Percentiles rank a stretch among this genome's conserved stretches.
Evolutionary conservation across 2,113 vertebrate genomes (phyloP).

Genomic region (Muntiacus reevesi): DNA sequence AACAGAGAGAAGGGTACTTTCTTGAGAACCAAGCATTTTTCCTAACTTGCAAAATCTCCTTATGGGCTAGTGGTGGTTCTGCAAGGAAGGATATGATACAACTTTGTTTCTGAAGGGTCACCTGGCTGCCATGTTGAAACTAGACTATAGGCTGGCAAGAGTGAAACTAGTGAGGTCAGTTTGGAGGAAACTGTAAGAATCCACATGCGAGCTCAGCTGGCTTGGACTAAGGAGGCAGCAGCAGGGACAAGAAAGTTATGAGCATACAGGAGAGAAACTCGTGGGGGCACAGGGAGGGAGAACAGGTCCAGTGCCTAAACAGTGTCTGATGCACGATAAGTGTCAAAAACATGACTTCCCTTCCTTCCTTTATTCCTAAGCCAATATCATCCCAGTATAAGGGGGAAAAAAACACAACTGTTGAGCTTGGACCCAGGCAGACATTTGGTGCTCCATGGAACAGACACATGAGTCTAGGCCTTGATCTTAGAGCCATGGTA

Average conservation of each 20-base stretch:
- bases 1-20: not conserved
- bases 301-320: not conserved
- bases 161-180: not conserved
- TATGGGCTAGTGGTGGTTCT: not conserved
- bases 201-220: not conserved
- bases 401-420: not conserved
- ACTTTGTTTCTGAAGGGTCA: not conserved
- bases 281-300: rapidly evolving
- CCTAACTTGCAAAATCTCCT: not conserved
- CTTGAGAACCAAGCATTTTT: not conserved
- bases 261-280: not conserved
- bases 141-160: not conserved
- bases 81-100: not conserved
- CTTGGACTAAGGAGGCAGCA: not conserved
- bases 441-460: not conserved
- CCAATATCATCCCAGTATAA: not conserved
- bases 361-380: not conserved
- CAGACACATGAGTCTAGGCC: not conserved
- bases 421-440: not conserved
- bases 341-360: not conserved
- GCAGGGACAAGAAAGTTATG: not conserved
- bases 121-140: not conserved
- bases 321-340: not conserved
- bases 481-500: not conserved
- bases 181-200: not conserved